These are phyloP conservation scores for Pandion haliaetus DNA, from an alignment of 2,113 vertebrate species.

Conservation along the genomic window DNA sequence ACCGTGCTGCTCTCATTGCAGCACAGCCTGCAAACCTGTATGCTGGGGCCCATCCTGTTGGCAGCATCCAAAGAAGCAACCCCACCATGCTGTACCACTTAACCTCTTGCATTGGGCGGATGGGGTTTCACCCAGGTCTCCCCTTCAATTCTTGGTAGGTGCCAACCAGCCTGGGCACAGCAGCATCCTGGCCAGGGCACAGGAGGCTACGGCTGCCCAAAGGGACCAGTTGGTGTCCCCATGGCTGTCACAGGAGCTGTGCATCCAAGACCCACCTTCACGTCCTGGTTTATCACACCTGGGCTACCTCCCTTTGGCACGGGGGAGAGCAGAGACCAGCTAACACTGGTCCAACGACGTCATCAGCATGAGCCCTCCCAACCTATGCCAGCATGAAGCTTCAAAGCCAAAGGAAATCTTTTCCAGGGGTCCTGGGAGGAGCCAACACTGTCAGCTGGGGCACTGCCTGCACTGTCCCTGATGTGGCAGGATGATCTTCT, in stretches of 20 bases:
- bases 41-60: background rate
- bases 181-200: background rate
- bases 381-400: accelerated
- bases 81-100: accelerated
- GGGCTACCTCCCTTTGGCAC: too few relatives aligned
- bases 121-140: background rate
- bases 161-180: background rate
- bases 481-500: background rate
- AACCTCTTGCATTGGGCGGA: accelerated
- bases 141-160: background rate
- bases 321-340: background rate
- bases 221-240: background rate
- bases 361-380: background rate
- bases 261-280: background rate
- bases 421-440: background rate
- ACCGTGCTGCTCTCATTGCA: accelerated
- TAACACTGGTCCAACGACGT: accelerated
- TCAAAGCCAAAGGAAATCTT: background rate
- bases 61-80: background rate
- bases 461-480: too few relatives aligned
- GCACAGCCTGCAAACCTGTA: accelerated
- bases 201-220: too few relatives aligned
- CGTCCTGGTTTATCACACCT: background rate
- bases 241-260: background rate
- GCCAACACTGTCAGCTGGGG: too few relatives aligned